Conservation (phyloP, 2,113 vertebrate species). For the zebrafish (Danio rerio) region DNA sequence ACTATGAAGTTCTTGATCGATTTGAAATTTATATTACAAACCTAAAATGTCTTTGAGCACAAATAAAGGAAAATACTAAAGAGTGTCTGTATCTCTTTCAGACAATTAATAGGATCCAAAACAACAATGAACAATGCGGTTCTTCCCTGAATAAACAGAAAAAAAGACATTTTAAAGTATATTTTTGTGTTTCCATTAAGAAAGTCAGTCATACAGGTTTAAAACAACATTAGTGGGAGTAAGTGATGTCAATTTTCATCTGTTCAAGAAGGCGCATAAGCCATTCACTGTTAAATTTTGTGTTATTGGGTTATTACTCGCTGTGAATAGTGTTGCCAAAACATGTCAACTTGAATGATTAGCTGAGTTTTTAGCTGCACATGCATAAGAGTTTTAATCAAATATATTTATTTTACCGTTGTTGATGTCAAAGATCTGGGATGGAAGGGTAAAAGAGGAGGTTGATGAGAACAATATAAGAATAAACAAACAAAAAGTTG, state of each 20-base stretch:
- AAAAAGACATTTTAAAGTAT: neutral
- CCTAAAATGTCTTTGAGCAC: neutral
- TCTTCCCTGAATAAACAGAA: neutral
- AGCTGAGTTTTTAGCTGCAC: neutral
- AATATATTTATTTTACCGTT: conserved; percentile 48
- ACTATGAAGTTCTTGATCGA: neutral
- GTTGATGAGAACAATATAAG: neutral
- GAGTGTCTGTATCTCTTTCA: no score
- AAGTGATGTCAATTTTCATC: neutral
- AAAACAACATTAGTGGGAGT: neutral
- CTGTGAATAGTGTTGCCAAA: neutral
- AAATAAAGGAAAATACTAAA: no score
- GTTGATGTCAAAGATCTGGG: conserved; percentile 54
- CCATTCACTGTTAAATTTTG: neutral
- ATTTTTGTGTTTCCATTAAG: neutral
- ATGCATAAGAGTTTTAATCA: conserved; percentile 44
- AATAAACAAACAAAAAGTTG: no score
- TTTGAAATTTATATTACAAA: neutral
- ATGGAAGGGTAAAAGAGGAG: conserved; percentile 35
- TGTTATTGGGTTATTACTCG: neutral
- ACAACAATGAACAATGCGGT: neutral
- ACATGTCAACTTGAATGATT: conserved; percentile 14
- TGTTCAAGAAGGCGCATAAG: neutral
- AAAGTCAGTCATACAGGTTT: neutral
- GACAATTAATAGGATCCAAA: neutral